A percentile compares a stretch with the other conserved stretches of the same genome.
phyloP scores from a whole-genome alignment of 2,888 invertebrate genomes.

The Neoitamus cyanurus region DNA sequence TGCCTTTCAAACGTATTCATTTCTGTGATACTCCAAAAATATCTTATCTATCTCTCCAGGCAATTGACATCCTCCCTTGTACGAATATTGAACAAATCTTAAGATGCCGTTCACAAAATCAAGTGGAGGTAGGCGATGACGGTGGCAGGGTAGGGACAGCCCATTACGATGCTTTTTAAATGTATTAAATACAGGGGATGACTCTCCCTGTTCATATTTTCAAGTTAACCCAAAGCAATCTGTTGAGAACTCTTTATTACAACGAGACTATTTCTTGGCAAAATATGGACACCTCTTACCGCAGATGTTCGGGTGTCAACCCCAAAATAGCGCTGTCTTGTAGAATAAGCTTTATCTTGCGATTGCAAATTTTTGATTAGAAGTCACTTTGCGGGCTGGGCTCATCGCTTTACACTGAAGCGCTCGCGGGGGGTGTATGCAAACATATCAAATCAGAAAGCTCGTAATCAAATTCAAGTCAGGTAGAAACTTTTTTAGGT shows the following conservation, averaged over 20 bases:
- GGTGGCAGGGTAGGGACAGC: not conserved
- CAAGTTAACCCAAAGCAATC: not conserved
- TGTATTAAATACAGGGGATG: not conserved
- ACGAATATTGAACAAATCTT: not conserved
- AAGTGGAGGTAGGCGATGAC: not conserved
- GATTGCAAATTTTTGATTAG: constrained; percentile 42
- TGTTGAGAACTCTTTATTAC: not conserved
- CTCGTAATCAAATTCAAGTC: constrained; percentile 52
- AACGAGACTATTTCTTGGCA: not conserved
- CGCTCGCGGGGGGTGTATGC: not conserved
- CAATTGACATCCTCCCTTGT: not conserved
- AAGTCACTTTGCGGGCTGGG: constrained; percentile 17
- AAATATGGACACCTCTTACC: not conserved
- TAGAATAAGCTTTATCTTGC: not conserved
- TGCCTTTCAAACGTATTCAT: not conserved
- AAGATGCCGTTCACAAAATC: not conserved
- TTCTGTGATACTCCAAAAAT: not conserved
- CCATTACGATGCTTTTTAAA: not conserved
- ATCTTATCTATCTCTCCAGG: not conserved
- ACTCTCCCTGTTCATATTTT: not conserved
- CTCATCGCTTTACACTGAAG: not conserved
- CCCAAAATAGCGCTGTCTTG: constrained; percentile 1
- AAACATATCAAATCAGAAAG: constrained; percentile 48
- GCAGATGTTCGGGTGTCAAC: not conserved
- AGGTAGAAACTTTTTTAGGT: constrained; percentile 49